phyloP scores from a whole-genome alignment of 1,140 invertebrate species.

The Sycobia sp. region DNA sequence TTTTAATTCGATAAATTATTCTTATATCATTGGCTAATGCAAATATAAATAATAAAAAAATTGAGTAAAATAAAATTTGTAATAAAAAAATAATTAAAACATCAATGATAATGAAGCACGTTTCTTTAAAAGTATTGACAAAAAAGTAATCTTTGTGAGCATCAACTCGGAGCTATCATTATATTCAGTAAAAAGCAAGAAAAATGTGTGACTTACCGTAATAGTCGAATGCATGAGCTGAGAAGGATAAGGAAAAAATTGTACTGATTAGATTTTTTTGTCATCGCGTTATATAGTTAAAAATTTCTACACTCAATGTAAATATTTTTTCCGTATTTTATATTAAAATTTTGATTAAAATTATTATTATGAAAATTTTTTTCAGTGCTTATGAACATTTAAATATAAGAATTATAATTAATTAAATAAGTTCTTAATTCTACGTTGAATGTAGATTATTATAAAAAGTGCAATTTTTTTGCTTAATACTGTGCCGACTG shows the following conservation, averaged over 20 bases:
- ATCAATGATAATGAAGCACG: neutral
- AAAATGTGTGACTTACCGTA: conserved; percentile 95
- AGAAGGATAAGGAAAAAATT: conserved; percentile 72
- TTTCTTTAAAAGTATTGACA: neutral
- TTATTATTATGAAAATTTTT: neutral
- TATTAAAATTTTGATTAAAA: neutral
- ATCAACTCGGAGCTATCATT: conserved; percentile 15
- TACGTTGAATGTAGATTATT: conserved; percentile 55
- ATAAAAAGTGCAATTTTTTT: conserved; percentile 36
- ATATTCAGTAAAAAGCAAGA: conserved; percentile 54
- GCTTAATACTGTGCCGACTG: conserved; percentile 31
- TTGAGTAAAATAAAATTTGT: neutral
- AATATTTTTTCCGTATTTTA: conserved; percentile 17
- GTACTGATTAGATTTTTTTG: conserved; percentile 58
- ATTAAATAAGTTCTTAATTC: conserved; percentile 7
- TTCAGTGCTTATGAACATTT: too few species aligned
- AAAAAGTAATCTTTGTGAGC: neutral
- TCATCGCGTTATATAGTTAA: conserved; percentile 47
- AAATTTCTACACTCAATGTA: conserved; percentile 55
- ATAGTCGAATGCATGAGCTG: conserved; percentile 97
- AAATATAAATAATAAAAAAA: neutral
- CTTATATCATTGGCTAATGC: too few species aligned
- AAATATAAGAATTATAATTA: too few species aligned
- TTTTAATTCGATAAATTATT: too few species aligned
- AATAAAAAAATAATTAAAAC: neutral